Evolutionary conservation across 2,888 invertebrate genomes (phyloP).

Genomic region (Drosophila atroscutellata): DNA sequence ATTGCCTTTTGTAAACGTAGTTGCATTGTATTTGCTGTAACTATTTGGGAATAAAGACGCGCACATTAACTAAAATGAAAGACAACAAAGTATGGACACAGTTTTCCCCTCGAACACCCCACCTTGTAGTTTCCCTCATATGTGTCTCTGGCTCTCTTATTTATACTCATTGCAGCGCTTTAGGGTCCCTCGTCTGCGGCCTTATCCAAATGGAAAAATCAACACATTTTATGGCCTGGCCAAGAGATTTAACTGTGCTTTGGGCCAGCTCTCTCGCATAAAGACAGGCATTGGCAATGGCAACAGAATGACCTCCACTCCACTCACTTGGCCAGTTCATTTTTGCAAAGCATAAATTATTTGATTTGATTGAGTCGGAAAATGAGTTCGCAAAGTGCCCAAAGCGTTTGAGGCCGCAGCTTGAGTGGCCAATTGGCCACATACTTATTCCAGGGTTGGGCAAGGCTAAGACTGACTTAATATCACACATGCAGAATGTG

Average conservation of each 20-base stretch:
- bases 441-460: conserved; percentile 48
- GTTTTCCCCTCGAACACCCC: not conserved
- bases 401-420: conserved; percentile 54
- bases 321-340: conserved; percentile 74
- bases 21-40: conserved; percentile 37
- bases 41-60: conserved; percentile 54
- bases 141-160: conserved; percentile 49
- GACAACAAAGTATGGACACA: conserved; percentile 19
- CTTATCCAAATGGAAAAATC: conserved; percentile 76
- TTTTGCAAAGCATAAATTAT: conserved; percentile 82
- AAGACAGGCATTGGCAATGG: conserved; percentile 36
- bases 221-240: conserved; percentile 75
- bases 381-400: conserved; percentile 82
- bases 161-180: conserved; percentile 74
- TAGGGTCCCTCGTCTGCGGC: conserved; percentile 56
- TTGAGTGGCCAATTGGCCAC: conserved; percentile 31
- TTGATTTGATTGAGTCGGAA: conserved; percentile 84
- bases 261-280: conserved; percentile 44
- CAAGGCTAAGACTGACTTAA: conserved; percentile 21
- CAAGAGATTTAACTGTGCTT: conserved; percentile 71
- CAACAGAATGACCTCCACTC: conserved; percentile 72
- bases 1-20: not conserved
- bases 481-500: conserved; percentile 20
- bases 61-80: conserved; percentile 34
- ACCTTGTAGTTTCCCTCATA: conserved; percentile 41